phyloP scores from a whole-genome alignment of 53 echinoderm and acorn worm genomes.

The Holothuria leucospilota region DNA sequence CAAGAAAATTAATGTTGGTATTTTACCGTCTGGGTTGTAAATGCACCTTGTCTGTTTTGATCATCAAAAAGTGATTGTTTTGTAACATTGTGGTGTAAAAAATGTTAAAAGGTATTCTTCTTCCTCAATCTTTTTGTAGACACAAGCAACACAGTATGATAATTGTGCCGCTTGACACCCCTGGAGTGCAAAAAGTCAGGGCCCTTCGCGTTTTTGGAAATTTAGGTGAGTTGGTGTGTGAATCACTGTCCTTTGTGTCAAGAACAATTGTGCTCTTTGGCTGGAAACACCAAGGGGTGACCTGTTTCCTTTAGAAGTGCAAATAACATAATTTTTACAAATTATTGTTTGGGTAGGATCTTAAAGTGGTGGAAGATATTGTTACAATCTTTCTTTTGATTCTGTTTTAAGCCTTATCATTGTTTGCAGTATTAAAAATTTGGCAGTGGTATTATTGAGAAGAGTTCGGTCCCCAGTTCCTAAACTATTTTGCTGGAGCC shows the following conservation, averaged over 20 bases:
- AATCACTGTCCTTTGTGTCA: conserved; percentile 8
- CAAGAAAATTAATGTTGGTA: not conserved
- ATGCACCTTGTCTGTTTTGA: not conserved
- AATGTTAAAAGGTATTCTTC: too few relatives aligned
- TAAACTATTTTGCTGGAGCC: too few relatives aligned
- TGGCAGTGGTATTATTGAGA: too few relatives aligned
- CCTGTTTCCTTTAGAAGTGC: conserved; percentile 23
- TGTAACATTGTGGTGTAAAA: conserved; percentile 1
- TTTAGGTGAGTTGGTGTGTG: conserved; percentile 62
- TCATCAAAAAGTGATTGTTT: not conserved
- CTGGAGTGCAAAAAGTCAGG: conserved; percentile 86
- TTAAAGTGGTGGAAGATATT: not conserved
- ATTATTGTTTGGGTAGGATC: conserved; percentile 7
- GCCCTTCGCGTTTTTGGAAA: conserved; percentile 84
- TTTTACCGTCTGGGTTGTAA: not conserved
- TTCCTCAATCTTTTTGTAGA: conserved; percentile 47
- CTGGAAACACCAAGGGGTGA: conserved; percentile 1
- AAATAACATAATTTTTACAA: conserved; percentile 11
- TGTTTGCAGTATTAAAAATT: too few relatives aligned
- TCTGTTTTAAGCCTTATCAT: too few relatives aligned
- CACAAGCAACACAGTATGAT: conserved; percentile 97
- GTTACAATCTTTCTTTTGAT: not conserved
- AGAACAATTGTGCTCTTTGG: not conserved
- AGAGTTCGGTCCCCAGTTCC: too few relatives aligned
- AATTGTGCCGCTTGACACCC: conserved; percentile 82